A percentile compares a stretch with the other conserved stretches of the same genome.
Evolutionary conservation across 35 echinoderm and acorn worm species (phyloP).

Genomic region (Amphiura filiformis): DNA sequence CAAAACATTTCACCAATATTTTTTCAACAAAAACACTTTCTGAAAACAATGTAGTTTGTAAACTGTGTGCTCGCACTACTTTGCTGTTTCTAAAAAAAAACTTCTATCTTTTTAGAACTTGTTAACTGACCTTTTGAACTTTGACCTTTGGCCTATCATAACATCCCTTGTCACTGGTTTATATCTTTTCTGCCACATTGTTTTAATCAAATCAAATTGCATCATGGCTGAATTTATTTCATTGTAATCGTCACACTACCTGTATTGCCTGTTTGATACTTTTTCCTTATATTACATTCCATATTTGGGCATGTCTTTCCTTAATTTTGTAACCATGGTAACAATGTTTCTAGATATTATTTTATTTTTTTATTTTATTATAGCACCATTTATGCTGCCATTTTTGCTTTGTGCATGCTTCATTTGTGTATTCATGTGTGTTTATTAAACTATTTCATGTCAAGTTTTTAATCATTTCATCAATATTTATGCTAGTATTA

Average conservation of each 20-base stretch:
- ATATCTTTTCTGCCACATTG: not conserved
- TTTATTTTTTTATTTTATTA: not conserved
- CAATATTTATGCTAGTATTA: no score
- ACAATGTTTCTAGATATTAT: not conserved
- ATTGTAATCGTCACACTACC: not conserved
- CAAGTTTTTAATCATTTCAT: no score
- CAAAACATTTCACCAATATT: not conserved
- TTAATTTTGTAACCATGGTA: slow-evolving; percentile 1
- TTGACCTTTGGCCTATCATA: slow-evolving; percentile 1
- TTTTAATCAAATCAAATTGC: not conserved
- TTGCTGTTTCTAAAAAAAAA: not conserved
- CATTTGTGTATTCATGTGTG: not conserved
- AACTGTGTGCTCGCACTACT: no score
- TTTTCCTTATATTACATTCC: not conserved
- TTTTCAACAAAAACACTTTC: no score
- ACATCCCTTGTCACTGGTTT: not conserved
- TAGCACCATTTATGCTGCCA: slow-evolving; percentile 9
- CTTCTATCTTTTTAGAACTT: not conserved
- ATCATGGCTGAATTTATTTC: not conserved
- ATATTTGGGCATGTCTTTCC: slow-evolving; percentile 14
- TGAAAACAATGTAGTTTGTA: no score
- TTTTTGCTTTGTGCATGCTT: slow-evolving; percentile 6
- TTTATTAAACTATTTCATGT: no score
- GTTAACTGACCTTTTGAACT: not conserved
- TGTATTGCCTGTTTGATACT: slow-evolving; percentile 8